Evolutionary conservation across 2,113 vertebrate species (phyloP), one percentile per base, ranked within the genome.

Genomic region (Ondatra zibethicus): DNA sequence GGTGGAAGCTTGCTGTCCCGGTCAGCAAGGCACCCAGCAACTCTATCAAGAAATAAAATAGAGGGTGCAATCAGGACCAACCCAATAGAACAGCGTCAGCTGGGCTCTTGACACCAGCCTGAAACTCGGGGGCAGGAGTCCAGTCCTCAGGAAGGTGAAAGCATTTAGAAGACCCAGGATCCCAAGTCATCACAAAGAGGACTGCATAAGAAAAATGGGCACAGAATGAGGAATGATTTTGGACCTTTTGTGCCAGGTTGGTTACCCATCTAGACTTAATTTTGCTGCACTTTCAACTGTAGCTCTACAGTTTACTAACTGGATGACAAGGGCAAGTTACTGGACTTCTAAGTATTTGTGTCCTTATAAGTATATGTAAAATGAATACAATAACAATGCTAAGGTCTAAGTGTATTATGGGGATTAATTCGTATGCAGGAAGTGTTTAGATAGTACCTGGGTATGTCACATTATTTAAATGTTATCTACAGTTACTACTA

Each of bases 151-250:
- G 65, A 82, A 73, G 72, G 19, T 7, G 6, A 72, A 29, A 73
- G 72, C 78, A 85, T 91, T 92, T 61, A 61, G n/a, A 86, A 97
- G n/a, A 76, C 27, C 47, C 65, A 27, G 21, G 55, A 61, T 92
- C 88, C 65, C 80, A 88, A 92, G 50, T 75, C 31, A n/a, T 50
- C 52, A 87, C 80, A n/a, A n/a, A 89, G 61, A 94, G 73, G 27
- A 80, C 14, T 66, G 47, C 3, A 81, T 85, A 91, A 8, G 42
- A 29, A 63, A 66, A 92, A 70, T 4, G 50, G n/a, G 7, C 65
- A 66, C 11, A 63, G 52, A 84, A 33, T 73, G 47, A 72, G 72
- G 85, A 3, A 3, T 52, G 36, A 76, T 29, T 23, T 58, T 42
- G 82, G n/a, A 72, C 3, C 27, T 63, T 87, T 7, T 66, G 45